Conservation (phyloP, 2,888 invertebrate species). For the Harpagoxenus sublaevis region DNA sequence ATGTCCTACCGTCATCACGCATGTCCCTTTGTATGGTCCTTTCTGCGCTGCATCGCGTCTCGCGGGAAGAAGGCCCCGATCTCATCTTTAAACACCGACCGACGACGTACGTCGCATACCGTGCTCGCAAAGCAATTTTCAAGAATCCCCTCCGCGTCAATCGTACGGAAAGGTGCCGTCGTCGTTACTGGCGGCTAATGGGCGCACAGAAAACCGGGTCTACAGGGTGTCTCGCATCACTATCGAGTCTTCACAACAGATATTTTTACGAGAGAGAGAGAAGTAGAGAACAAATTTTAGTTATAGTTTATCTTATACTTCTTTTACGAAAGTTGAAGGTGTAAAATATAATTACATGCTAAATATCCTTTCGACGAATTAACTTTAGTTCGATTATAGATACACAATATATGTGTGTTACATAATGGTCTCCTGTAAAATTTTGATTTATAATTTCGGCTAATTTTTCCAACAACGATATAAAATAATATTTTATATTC, state of each 20-base stretch:
- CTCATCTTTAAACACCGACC: slow-evolving; percentile 30
- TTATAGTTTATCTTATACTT: background rate
- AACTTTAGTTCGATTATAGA: background rate
- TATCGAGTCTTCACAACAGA: background rate
- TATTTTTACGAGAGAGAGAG: background rate
- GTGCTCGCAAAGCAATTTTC: slow-evolving; percentile 34
- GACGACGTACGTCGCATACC: slow-evolving; percentile 24
- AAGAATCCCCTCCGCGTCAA: slow-evolving; percentile 20
- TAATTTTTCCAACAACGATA: background rate
- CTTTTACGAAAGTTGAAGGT: background rate
- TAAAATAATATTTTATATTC: background rate
- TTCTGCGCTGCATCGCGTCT: slow-evolving; percentile 15
- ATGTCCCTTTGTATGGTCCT: slow-evolving; percentile 10
- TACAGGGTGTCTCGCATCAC: background rate
- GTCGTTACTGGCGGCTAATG: slow-evolving; percentile 34
- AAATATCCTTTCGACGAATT: slow-evolving; percentile 6
- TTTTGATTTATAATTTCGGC: background rate
- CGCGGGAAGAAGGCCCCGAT: background rate
- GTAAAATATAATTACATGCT: background rate
- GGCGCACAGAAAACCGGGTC: slow-evolving; percentile 12
- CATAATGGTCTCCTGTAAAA: background rate
- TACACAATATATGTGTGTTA: background rate
- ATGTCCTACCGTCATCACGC: slow-evolving; percentile 30
- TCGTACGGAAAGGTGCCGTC: slow-evolving; percentile 28
- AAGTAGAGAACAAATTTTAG: background rate